Base-by-base conservation (phyloP, 2,113 vertebrate species). In the Neolamprologus caudopunctatus region DNA sequence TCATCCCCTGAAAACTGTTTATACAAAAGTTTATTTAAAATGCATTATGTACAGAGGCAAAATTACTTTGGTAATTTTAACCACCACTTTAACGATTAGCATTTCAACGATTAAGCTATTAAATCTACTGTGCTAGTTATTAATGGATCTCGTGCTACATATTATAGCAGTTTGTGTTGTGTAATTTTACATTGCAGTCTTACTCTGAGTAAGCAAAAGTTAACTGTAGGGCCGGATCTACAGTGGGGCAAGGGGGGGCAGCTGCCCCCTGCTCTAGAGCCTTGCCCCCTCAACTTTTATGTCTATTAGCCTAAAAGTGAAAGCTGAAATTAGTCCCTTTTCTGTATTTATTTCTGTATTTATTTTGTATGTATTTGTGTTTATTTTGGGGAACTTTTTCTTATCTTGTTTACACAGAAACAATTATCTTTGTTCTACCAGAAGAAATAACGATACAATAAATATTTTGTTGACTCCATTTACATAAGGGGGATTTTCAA, bases 111-210 rank as follows among this genome's bases (percentile, higher is more conserved):
- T 3, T 68, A 40, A 40, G 35, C n/a, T 68, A 9, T 40, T 1
- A 40, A 14, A 68, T 68, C 63, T 40, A 21, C 2, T 7, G 9
- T 19, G 28, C 9, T 0, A 63, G 4, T 35, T 66, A 0, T 66
- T 66, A 35, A 66, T 66, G 58, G 4, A 63, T 63, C 31, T 35
- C 6, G 0, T 63, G 58, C 31, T 35, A 3, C 57, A 61, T 61
- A 61, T 33, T 17, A 1, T 63, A 35, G 58, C 19, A 21, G 33
- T 68, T 68, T 0, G 0, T 0, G 63, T 68, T 13, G 11, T 40
- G 63, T 68, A 21, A 68, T 40, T 68, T 21, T 40, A 68, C 63
- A 9, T 68, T 21, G 33, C 19, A 40, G 4, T 21, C 35, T 14
- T 1, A 40, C 63, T 37, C 35, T 21, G 3, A 68, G 4, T 14